These are phyloP conservation scores for Ophion slaviceki DNA, from an alignment of 2,888 invertebrate genomes.

Conservation along the genomic window DNA sequence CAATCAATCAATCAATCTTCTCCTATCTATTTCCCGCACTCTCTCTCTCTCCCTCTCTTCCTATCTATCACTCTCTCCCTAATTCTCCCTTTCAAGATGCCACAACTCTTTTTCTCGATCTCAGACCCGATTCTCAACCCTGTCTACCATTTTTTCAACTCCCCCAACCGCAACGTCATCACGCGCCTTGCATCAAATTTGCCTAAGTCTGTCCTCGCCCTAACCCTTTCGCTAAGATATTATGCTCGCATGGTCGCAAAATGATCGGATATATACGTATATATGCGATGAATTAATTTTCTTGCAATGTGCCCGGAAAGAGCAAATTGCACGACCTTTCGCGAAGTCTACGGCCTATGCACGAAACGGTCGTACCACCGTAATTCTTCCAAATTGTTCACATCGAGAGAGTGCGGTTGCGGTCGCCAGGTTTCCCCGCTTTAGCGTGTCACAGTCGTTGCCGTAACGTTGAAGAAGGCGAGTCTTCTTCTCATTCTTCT, in stretches of 20 bases:
- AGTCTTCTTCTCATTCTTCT: slow-evolving; percentile 18
- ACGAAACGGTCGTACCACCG: slow-evolving; percentile 24
- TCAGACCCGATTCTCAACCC: neutral
- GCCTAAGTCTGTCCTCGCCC: neutral
- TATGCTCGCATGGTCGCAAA: too few relatives aligned
- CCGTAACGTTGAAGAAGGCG: slow-evolving; percentile 8
- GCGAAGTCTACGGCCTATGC: neutral
- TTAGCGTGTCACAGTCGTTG: slow-evolving; percentile 13
- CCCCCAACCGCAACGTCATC: too few relatives aligned
- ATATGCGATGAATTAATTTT: neutral
- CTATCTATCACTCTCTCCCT: neutral
- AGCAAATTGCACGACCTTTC: slow-evolving; percentile 29
- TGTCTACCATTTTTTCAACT: too few relatives aligned
- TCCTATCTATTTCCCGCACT: neutral
- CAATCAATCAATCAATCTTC: too few relatives aligned
- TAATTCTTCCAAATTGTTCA: slow-evolving; percentile 26
- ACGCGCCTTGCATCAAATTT: neutral
- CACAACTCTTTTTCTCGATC: slow-evolving; percentile 8
- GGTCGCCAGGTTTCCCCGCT: slow-evolving; percentile 48
- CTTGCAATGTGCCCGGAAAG: slow-evolving; percentile 22
- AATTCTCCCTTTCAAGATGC: neutral
- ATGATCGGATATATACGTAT: too few relatives aligned
- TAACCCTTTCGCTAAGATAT: too few relatives aligned
- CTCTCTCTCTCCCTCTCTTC: too few relatives aligned
- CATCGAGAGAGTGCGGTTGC: slow-evolving; percentile 24